Conservation (phyloP, 2,888 invertebrate genomes). For the Buathra laborator region DNA sequence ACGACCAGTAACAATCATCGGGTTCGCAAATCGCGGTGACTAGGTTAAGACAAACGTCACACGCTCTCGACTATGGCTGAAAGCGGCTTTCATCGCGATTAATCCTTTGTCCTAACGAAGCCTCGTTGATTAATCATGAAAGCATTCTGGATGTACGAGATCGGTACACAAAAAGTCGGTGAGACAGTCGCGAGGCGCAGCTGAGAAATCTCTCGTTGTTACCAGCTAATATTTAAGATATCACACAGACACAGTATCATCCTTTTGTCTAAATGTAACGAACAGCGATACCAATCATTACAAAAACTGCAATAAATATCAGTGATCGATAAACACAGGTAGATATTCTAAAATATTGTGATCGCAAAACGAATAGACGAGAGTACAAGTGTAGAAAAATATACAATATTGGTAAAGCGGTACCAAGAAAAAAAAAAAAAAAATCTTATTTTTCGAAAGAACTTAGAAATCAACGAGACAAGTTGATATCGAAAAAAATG, state of each 20-base stretch:
- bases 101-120: constrained; percentile 55
- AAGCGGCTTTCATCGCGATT: constrained; percentile 33
- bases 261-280: neutral
- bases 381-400: neutral
- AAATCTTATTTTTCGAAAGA: neutral
- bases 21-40: constrained; percentile 9
- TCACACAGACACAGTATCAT: neutral
- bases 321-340: neutral
- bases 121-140: constrained; percentile 62
- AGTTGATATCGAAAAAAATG: constrained; percentile 69
- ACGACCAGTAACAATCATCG: neutral
- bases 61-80: constrained; percentile 24
- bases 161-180: constrained; percentile 24
- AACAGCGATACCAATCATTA: neutral
- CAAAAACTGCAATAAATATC: neutral
- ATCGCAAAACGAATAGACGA: neutral
- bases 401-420: neutral
- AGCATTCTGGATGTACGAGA: constrained; percentile 56
- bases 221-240: constrained; percentile 9
- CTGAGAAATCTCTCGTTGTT: constrained; percentile 18
- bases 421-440: neutral
- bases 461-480: neutral
- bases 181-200: constrained; percentile 10
- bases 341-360: constrained; percentile 4
- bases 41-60: constrained; percentile 55